Percentiles rank a stretch among this genome's conserved stretches.
Evolutionary conservation across 2,113 vertebrate species (phyloP).

Genomic region (Aviceda subcristata): DNA sequence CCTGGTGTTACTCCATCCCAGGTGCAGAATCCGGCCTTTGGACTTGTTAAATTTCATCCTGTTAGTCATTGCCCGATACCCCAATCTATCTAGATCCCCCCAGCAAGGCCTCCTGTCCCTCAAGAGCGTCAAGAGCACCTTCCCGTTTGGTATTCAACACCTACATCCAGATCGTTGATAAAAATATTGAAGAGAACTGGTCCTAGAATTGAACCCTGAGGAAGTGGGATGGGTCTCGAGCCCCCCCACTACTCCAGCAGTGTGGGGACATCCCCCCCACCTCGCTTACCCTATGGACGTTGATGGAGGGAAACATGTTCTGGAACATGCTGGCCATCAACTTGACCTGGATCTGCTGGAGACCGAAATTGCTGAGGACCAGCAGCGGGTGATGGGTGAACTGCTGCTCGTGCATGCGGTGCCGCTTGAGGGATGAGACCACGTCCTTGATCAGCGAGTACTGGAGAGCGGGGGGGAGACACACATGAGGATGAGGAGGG

Average conservation of each 20-base stretch:
- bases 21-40: not conserved
- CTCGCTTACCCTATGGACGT: slow-evolving; percentile 83
- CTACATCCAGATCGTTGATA: not conserved
- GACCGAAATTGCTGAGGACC: slow-evolving; percentile 89
- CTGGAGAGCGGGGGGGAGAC: slow-evolving; percentile 39
- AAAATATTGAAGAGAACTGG: not conserved
- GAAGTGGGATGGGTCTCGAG: fast-evolving
- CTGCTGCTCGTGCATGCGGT: slow-evolving; percentile 93
- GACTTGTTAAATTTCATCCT: not conserved
- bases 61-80: fast-evolving
- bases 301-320: slow-evolving; percentile 93
- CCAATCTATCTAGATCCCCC: too few relatives aligned
- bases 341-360: slow-evolving; percentile 88
- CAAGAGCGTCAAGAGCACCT: not conserved
- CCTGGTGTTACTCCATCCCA: fast-evolving
- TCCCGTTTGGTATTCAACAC: not conserved
- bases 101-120: too few relatives aligned
- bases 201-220: not conserved
- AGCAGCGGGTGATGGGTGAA: slow-evolving; percentile 87
- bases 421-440: slow-evolving; percentile 85
- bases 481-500: not conserved
- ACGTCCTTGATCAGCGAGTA: slow-evolving; percentile 87
- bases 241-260: fast-evolving
- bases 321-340: slow-evolving; percentile 94
- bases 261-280: too few relatives aligned